A percentile compares a stretch with the other conserved stretches of the same genome.
These are phyloP conservation scores for Drosophila kanapiae DNA, from an alignment of 1,140 invertebrate genomes.

Conservation along the genomic window DNA sequence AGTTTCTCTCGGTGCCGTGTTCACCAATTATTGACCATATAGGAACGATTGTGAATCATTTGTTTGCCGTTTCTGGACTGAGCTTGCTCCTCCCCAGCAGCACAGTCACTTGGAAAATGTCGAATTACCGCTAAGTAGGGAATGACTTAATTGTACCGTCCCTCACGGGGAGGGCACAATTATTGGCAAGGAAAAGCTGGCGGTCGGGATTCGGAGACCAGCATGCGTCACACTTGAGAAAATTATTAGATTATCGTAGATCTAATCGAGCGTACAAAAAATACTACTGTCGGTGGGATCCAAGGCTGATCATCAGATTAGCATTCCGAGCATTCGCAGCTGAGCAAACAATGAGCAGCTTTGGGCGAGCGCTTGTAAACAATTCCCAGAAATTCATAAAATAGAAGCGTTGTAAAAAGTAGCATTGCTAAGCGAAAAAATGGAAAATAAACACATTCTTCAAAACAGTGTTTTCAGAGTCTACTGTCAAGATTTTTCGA, in stretches of 20 bases:
- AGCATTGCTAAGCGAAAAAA: background rate
- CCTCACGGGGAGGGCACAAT: constrained; percentile 23
- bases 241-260: constrained; percentile 45
- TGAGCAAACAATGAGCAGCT: constrained; percentile 39
- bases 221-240: constrained; percentile 49
- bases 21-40: constrained; percentile 47
- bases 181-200: constrained; percentile 27
- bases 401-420: background rate
- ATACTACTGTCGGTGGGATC: constrained; percentile 5
- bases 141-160: constrained; percentile 30
- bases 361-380: background rate
- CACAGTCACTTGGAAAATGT: constrained; percentile 16
- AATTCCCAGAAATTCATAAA: background rate
- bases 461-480: too few relatives aligned
- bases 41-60: constrained; percentile 63
- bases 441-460: background rate
- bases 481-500: too few relatives aligned
- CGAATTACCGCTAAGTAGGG: constrained; percentile 37
- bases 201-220: constrained; percentile 14
- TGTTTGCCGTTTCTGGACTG: constrained; percentile 30
- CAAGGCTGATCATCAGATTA: background rate
- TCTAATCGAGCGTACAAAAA: constrained; percentile 6
- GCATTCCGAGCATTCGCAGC: constrained; percentile 38
- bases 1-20: constrained; percentile 8
- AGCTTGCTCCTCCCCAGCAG: constrained; percentile 3